Conservation (phyloP, 2,888 invertebrate genomes). For the Platypus cylindrus region DNA sequence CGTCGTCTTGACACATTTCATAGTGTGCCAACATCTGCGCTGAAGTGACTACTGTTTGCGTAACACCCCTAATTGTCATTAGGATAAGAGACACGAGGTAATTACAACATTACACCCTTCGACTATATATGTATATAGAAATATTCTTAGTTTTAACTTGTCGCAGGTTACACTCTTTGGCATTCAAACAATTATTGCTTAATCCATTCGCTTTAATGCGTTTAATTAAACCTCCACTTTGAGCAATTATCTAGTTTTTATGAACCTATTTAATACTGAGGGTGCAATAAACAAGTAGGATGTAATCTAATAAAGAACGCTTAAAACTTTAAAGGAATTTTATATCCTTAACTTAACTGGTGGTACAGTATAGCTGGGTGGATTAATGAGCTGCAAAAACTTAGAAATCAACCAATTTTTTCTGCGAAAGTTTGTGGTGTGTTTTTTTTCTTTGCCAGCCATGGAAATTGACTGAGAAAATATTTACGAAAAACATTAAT, state of each 20-base stretch:
- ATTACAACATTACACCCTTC: constrained; percentile 12
- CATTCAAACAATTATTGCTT: constrained; percentile 15
- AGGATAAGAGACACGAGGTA: constrained; percentile 15
- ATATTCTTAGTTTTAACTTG: constrained; percentile 14
- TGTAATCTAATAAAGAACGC: constrained; percentile 4
- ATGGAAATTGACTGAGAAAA: too few relatives aligned
- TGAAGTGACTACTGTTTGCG: constrained; percentile 15
- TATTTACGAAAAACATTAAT: too few relatives aligned
- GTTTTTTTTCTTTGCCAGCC: too few relatives aligned
- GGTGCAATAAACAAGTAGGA: constrained; percentile 8
- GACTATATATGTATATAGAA: constrained; percentile 6
- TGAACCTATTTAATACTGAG: constrained; percentile 8
- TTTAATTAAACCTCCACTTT: constrained; percentile 11
- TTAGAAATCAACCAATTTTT: too few relatives aligned
- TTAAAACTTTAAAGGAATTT: too few relatives aligned
- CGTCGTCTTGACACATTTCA: constrained; percentile 14
- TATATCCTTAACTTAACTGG: too few relatives aligned
- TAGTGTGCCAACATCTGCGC: constrained; percentile 14
- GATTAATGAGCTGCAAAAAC: too few relatives aligned
- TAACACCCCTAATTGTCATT: constrained; percentile 16
- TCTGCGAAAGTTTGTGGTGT: too few relatives aligned
- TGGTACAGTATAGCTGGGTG: too few relatives aligned
- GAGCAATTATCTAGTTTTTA: constrained; percentile 9
- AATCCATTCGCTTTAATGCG: constrained; percentile 13
- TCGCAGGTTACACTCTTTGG: constrained; percentile 11